Evolutionary conservation across 2,113 vertebrate species (phyloP), one percentile per base, ranked within the genome.

Genomic region (Zosterops borbonicus): DNA sequence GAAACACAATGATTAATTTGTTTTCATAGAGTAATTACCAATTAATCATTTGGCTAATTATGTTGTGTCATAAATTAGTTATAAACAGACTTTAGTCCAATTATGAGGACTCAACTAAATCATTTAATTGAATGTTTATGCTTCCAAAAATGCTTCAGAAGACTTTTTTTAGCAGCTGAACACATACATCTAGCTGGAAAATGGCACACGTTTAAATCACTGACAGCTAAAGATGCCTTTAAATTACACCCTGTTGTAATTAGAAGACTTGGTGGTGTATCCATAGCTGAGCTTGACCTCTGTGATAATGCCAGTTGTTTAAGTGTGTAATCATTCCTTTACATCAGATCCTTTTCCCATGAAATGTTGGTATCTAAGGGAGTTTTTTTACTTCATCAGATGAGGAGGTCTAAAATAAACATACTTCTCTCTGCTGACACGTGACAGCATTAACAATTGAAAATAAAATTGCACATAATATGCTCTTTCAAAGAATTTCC

Each of bases 21-120:
- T 96, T 96, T 96, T 94, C 75, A 39, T 46, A 60, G 59, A 64
- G 39, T 76, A 96, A 94, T 95, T 90, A 47, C 35, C 82, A 90
- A 83, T 96, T 96, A 95, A 96, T 95, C 82, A 88, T 78, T 94
- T 73, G 52, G 46, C 85, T 94, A 95, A 96, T 90, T 80, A 82
- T 31, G 55, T n/a, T 88, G 31, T 79, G 23, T 82, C 95, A 90
- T 79, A 58, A 90, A 94, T 92, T 89, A 80, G 64, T 88, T 91
- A 86, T 79, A 94, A 97, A 79, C 82, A 96, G 94, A 62, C 58
- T 83, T 90, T 88, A 92, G 49, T 41, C 68, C 81, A 87, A 81
- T 93, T 93, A 85, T 47, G 71, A 82, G 65, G 89, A 65, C 83
- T 76, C 68, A 60, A 79, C 60, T 64, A 87, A 52, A 94, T 92